phyloP scores from a whole-genome alignment of 2,113 vertebrate species.

The Anguilla japonica region DNA sequence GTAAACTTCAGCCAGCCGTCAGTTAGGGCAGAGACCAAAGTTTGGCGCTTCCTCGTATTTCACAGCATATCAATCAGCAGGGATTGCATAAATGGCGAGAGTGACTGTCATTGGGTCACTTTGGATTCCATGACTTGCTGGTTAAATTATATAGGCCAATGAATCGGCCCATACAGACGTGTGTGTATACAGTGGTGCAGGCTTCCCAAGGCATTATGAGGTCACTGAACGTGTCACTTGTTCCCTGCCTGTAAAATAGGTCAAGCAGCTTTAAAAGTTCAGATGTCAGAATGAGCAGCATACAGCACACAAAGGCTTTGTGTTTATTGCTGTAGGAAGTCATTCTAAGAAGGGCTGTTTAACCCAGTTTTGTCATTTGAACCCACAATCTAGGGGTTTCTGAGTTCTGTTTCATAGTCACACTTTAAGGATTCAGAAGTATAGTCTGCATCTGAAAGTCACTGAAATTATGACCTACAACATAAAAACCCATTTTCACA shows the following conservation, averaged over 20 bases:
- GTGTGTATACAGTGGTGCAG: conserved; percentile 41
- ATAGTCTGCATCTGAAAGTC: not conserved
- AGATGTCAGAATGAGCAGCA: not conserved
- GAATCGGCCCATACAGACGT: conserved; percentile 55
- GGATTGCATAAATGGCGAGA: conserved; percentile 38
- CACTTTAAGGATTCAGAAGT: not conserved
- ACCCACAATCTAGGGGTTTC: not conserved
- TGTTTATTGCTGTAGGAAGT: not conserved
- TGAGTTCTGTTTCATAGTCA: not conserved
- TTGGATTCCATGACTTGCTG: conserved; percentile 70
- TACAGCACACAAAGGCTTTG: not conserved
- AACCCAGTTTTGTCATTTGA: not conserved
- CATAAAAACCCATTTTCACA: not conserved
- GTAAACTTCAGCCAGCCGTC: not conserved
- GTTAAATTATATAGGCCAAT: conserved; percentile 44
- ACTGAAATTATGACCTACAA: not conserved
- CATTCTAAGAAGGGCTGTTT: not conserved
- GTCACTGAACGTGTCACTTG: not conserved
- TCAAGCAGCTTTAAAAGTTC: not conserved
- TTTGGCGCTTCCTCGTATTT: not conserved
- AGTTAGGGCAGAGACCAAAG: not conserved
- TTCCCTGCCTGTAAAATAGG: not conserved
- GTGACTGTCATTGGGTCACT: conserved; percentile 44
- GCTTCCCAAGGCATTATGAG: conserved; percentile 6
- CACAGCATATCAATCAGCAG: conserved; percentile 41